These are phyloP conservation scores for Ophioninae sp. DNA, from an alignment of 2,888 invertebrate genomes.

Conservation along the genomic window DNA sequence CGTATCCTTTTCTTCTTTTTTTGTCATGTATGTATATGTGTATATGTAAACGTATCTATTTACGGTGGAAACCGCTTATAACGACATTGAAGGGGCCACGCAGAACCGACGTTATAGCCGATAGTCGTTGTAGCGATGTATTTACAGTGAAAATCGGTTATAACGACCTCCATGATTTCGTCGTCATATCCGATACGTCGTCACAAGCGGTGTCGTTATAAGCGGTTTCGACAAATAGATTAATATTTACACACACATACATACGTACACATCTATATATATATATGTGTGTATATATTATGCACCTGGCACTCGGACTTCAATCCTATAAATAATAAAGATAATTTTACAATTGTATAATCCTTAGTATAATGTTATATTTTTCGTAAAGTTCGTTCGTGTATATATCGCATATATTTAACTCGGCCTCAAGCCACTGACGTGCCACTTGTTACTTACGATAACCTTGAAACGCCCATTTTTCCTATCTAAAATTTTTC, in stretches of 20 bases:
- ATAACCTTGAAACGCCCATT: conserved; percentile 33
- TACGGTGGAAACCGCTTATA: too few species aligned
- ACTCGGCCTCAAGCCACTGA: background rate
- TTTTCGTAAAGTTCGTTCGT: conserved; percentile 12
- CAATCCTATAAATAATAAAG: conserved; percentile 44
- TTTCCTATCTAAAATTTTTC: conserved; percentile 44
- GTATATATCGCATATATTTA: conserved; percentile 5
- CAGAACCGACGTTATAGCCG: too few species aligned
- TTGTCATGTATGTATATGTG: conserved; percentile 38
- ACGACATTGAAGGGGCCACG: too few species aligned
- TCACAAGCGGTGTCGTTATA: too few species aligned
- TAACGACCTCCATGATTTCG: too few species aligned
- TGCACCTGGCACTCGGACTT: conserved; percentile 56
- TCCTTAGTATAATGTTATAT: conserved; percentile 47
- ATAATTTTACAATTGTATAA: conserved; percentile 53
- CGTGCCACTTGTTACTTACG: background rate
- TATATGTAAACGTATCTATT: conserved; percentile 36
- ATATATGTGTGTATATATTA: conserved; percentile 40
- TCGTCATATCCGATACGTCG: too few species aligned
- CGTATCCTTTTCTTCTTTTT: conserved; percentile 22
- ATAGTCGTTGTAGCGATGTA: too few species aligned
- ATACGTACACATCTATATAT: conserved; percentile 24
- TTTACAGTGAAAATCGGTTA: too few species aligned
- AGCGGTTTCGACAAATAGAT: background rate
- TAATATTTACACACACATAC: conserved; percentile 39